Percentiles rank a stretch among this genome's conserved stretches.
These are phyloP conservation scores for Daubentonia madagascariensis DNA, from an alignment of 2,113 vertebrate genomes.

Conservation along the genomic window DNA sequence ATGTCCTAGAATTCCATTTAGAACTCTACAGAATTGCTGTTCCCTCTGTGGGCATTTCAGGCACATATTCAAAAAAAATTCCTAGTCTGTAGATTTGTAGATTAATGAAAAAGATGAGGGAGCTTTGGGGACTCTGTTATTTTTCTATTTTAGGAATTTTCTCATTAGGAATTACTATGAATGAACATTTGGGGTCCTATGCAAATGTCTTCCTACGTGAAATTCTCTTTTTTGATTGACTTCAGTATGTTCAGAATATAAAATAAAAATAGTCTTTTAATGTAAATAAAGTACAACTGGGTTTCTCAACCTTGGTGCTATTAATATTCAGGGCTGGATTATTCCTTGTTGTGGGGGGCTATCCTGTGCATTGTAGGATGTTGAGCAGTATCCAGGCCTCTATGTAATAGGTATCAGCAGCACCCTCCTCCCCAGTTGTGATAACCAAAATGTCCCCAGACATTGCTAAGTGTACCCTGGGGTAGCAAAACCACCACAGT, in stretches of 20 bases:
- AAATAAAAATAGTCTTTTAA: not conserved
- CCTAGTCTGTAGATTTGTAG: not conserved
- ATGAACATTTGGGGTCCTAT: not conserved
- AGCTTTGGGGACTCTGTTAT: not conserved
- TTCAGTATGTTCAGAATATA: not conserved
- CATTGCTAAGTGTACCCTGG: not conserved
- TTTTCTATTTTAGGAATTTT: slow-evolving; percentile 24
- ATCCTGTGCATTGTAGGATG: not conserved
- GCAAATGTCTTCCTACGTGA: slow-evolving; percentile 13
- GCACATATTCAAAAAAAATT: not conserved
- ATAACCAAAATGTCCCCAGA: not conserved
- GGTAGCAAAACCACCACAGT: not conserved
- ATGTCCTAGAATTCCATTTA: not conserved
- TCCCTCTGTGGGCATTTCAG: not conserved
- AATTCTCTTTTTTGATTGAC: not conserved
- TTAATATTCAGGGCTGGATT: not conserved
- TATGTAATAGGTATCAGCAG: not conserved
- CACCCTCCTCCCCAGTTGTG: not conserved
- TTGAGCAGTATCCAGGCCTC: not conserved
- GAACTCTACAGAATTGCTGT: accelerated
- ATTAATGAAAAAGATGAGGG: not conserved
- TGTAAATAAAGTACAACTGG: not conserved
- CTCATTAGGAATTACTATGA: not conserved
- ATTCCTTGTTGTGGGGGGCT: not conserved
- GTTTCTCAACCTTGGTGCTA: not conserved